Base-by-base conservation (phyloP, 2,888 invertebrate species). In the Acronicta leporina region DNA sequence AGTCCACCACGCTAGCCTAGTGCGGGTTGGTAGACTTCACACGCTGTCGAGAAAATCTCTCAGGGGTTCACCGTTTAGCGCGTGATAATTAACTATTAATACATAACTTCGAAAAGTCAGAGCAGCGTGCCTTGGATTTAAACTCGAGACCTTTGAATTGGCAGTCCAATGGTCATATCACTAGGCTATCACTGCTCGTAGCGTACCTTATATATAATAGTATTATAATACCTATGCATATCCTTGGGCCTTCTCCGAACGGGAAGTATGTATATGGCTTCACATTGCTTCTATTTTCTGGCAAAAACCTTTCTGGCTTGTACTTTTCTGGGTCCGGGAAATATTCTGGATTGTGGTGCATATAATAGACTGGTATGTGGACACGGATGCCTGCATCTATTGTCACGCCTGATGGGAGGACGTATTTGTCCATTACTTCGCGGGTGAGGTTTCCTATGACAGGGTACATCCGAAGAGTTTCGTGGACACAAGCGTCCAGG, bases 391-490 rank as follows among this genome's bases (percentile, higher is more conserved):
- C 82, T 52, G 58, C 35, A 2, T 77, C 65, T 8, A 75, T 44
- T n/a, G 40, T 47, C 57, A 79, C 8, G 11, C 75, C 49, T 40
- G 74, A 41, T 72, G 80, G 35, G 50, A 75, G 20, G 40, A 71
- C 54, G 15, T 63, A 70, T 11, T 77, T 62, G 0, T 75, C 75
- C 78, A 77, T 75, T 1, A 88, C 85, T 54, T 91, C 88, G 0
- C 92, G 76, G 0, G 87, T 79, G 0, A 90, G 33, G 0, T 78
- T 48, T 0, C 84, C 83, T 0, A 90, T 14, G 0, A 86, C 82
- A 0, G 92, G 91, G 38, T 90, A 88, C 14, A n/a, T 38, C 0
- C 92, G 84, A 0, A 92, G 62, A 0, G 86, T 62, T 64, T 92
- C 92, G 3, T 84, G 69, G 1, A 87, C 44, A 60, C 89, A 89